Evolutionary conservation across 1,140 invertebrate species (phyloP), one percentile per base, ranked within the genome.

Genomic region (Grapholita molesta): DNA sequence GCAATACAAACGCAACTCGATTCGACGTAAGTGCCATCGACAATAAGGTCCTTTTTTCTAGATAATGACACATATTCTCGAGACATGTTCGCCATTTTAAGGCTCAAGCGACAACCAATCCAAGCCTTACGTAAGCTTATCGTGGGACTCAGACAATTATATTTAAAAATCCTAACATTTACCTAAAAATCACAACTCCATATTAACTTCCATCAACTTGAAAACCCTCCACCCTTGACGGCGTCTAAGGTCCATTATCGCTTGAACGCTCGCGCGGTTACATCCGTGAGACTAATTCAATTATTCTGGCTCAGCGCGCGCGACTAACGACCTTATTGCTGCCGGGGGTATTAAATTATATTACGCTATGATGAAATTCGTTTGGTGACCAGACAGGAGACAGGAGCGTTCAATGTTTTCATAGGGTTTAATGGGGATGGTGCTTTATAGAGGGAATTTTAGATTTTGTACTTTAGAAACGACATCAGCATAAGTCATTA

Each of bases 381-480:
- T 67, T 66, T 23, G 66, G 24, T 42, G 28, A 30, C 28, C 8
- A 9, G 42, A 21, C 18, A 21, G n/a, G n/a, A n/a, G n/a, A n/a
- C n/a, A n/a, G n/a, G n/a, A n/a, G 42, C n/a, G 18, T 21, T 48
- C 70, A 74, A 21, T 48, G 42, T 48, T 48, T 48, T 48, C 15
- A 48, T 18, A 48, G 2, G 42, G 15, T 48, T 21, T 72, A 67
- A 71, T 73, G 66, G 48, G 35, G 15, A 53, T 42, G 53, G 35
- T 38, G 72, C 79, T 73, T 79, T 79, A 78, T 74, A 76, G 71
- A 70, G 68, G 68, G 72, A 82, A 78, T 84, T 82, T 82, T 84
- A 7, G 30, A 32, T 32, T 32, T 5, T 5, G 30, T 32, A 32
- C 5, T 32, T 32, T 1, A 32, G 9, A 32, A 8, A 5, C 0